Evolutionary conservation across 1,140 invertebrate species (phyloP), one percentile per base, ranked within the genome.

Genomic region (Chelonus insularis): DNA sequence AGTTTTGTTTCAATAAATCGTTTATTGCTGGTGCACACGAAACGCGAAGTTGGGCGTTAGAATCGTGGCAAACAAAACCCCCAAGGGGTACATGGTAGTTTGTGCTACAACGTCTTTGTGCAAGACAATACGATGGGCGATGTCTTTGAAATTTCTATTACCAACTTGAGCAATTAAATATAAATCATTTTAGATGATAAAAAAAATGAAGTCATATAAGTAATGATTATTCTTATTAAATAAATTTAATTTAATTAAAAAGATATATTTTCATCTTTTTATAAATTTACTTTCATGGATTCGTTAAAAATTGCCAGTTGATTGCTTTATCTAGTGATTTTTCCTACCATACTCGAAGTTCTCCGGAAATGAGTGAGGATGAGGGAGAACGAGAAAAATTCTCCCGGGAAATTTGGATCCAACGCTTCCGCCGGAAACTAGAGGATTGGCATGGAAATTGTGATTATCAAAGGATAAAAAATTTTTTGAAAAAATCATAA

Each of bases 361-460:
- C 12, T 7, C 52, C 52, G 52, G 50, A 52, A 61, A 55, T 61
- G 37, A 52, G 54, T 55, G 59, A 47, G 51, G 39, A 55, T 55
- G 36, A 55, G 11, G 16, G 51, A 54, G 59, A 34, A 29, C 41
- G 23, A 32, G 51, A 21, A 55, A 61, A 61, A 55, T 50, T 34
- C 59, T 61, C 59, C n/a, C 59, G 59, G 59, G 59, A 61, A 61
- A 61, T 61, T 61, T 34, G 52, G 51, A 61, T 55, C 51, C 41
- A 7, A 43, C 18, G 41, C 29, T 54, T 61, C 50, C 51, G 39
- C 37, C 51, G 59, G 51, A 61, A 61, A 61, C 51, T 55, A 47
- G 59, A 61, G 59, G 55, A 61, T 61, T 61, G 59, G 18, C 41
- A 61, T 61, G 59, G 51, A 61, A 61, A 61, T 61, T 61, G 48